phyloP scores from a whole-genome alignment of 2,797 vertebrate species.

The Decapterus maruadsi region DNA sequence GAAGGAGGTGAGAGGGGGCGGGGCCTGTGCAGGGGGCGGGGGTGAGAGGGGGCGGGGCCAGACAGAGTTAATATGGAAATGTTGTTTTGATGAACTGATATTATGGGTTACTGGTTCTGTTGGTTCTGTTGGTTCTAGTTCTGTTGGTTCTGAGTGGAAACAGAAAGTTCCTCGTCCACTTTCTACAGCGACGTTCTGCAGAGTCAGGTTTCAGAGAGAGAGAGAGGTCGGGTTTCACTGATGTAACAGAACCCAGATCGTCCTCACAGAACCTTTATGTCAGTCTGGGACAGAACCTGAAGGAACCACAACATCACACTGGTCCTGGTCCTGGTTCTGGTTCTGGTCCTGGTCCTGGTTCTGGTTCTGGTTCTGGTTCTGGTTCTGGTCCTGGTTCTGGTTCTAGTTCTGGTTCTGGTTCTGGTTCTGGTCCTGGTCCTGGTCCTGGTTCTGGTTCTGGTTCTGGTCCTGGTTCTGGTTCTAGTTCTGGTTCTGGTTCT shows the following conservation, averaged over 20 bases:
- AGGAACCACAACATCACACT: too few relatives aligned
- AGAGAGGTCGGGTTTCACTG: conserved; percentile 51
- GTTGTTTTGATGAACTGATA: too few relatives aligned
- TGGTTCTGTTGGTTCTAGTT: not conserved
- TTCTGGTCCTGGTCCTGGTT: too few relatives aligned
- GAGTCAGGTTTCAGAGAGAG: conserved; percentile 59
- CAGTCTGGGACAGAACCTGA: too few relatives aligned
- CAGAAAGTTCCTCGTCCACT: conserved; percentile 43
- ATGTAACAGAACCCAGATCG: not conserved
- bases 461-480: too few relatives aligned
- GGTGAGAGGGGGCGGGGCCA: too few relatives aligned
- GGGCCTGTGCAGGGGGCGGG: not conserved
- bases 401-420: too few relatives aligned
- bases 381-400: conserved; percentile 20
- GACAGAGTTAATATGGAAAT: too few relatives aligned
- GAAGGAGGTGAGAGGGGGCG: conserved; percentile 90
- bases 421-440: too few relatives aligned
- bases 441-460: conserved; percentile 20
- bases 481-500: too few relatives aligned
- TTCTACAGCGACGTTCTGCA: conserved; percentile 23
- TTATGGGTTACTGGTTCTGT: too few relatives aligned
- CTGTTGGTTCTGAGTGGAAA: conserved; percentile 26
- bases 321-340: too few relatives aligned
- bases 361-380: conserved; percentile 21
- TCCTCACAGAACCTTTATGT: conserved; percentile 9